phyloP scores from a whole-genome alignment of 1,140 invertebrate species.

The Trissolcus basalis region DNA sequence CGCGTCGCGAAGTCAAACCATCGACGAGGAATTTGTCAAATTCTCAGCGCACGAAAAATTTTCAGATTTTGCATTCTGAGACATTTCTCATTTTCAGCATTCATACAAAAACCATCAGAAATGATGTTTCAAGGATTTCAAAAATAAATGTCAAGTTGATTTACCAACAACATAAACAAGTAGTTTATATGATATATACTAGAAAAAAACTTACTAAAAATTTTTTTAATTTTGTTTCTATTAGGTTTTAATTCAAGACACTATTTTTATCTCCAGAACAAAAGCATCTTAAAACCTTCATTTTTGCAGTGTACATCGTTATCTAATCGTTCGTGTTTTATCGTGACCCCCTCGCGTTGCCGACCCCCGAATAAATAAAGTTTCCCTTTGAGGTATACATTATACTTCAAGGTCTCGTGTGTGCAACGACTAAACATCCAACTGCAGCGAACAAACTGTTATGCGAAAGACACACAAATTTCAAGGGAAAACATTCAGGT shows the following conservation, averaged over 20 bases:
- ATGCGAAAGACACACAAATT: conserved; percentile 26
- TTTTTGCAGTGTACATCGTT: conserved; percentile 10
- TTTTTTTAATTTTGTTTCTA: no score
- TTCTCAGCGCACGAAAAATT: background rate
- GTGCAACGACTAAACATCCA: conserved; percentile 21
- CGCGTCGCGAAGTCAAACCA: background rate
- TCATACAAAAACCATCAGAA: no score
- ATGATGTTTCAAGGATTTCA: no score
- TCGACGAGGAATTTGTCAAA: conserved; percentile 4
- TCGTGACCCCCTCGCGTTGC: conserved; percentile 28
- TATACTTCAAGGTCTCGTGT: conserved; percentile 42
- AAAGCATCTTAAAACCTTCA: no score
- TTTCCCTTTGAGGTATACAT: conserved; percentile 40
- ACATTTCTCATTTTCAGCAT: no score
- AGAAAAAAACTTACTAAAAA: no score
- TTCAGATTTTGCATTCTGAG: no score
- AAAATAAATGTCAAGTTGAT: no score
- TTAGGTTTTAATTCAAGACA: no score
- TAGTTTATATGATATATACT: no score
- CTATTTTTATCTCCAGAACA: no score
- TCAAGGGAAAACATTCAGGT: conserved; percentile 46
- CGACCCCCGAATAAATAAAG: conserved; percentile 42
- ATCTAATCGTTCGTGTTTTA: conserved; percentile 49
- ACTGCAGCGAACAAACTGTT: conserved; percentile 39
- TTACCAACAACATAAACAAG: no score